phyloP scores from a whole-genome alignment of 2,797 vertebrate genomes.

The Myotis planiceps region DNA sequence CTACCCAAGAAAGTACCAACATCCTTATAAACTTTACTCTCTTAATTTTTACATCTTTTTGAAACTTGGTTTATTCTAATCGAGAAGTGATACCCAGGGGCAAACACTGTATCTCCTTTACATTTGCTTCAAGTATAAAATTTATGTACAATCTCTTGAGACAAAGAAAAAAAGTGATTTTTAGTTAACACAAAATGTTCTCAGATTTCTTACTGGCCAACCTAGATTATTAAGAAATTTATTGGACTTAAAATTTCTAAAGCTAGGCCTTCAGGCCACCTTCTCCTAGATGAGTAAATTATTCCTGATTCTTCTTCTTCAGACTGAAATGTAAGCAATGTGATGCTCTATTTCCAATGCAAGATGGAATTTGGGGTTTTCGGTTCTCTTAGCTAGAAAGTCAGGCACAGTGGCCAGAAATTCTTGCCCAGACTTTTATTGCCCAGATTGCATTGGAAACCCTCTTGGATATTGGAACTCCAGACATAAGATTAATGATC shows the following conservation, averaged over 20 bases:
- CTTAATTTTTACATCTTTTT: conserved; percentile 19
- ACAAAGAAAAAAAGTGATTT: background rate
- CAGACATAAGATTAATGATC: background rate
- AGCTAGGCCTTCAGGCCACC: background rate
- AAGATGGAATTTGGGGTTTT: background rate
- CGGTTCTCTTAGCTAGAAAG: background rate
- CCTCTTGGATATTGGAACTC: background rate
- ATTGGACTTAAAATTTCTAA: background rate
- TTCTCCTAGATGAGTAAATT: background rate
- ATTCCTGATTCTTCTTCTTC: background rate
- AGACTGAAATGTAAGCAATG: background rate
- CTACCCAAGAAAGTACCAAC: background rate
- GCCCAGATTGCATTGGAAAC: background rate
- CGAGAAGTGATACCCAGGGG: background rate
- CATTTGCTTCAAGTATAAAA: background rate
- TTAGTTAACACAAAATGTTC: background rate
- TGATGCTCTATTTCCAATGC: background rate
- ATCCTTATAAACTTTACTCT: background rate
- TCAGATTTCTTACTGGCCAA: background rate
- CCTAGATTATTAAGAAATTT: background rate
- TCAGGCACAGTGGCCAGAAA: background rate
- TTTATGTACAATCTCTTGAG: background rate
- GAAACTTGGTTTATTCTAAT: background rate
- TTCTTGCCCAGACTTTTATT: background rate
- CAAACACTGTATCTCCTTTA: background rate